phyloP scores from a whole-genome alignment of 2,797 vertebrate species.

The Aldrovandia affinis region DNA sequence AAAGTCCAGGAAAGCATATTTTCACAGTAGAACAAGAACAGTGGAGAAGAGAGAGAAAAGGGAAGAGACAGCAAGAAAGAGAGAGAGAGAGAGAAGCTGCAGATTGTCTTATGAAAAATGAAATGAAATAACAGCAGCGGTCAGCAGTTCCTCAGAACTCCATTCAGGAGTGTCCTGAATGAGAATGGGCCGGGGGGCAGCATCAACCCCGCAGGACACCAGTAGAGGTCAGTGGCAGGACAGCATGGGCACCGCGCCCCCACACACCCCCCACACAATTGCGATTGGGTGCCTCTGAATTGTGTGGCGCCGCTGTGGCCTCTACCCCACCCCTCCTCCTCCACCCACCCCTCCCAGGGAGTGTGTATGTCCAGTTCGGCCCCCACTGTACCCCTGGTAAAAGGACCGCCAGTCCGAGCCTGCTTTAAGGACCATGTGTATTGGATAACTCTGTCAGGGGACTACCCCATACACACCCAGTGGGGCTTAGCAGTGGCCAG shows the following conservation, averaged over 20 bases:
- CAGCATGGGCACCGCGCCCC: neutral
- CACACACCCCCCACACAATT: neutral
- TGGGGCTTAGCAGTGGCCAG: neutral
- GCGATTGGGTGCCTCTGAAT: neutral
- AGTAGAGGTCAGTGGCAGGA: neutral
- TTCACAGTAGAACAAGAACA: too few relatives aligned
- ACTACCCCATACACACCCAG: neutral
- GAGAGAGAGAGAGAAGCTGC: conserved; percentile 35
- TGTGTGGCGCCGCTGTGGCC: neutral
- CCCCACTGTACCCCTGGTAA: neutral
- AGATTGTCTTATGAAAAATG: neutral
- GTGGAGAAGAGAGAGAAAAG: conserved; percentile 20
- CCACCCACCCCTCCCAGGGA: neutral
- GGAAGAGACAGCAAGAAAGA: conserved; percentile 36
- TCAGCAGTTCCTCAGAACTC: neutral
- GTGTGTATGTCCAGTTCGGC: neutral
- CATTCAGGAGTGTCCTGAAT: conserved; percentile 23
- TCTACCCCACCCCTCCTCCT: neutral
- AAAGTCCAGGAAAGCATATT: too few relatives aligned
- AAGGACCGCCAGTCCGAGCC: neutral
- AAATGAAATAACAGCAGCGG: neutral
- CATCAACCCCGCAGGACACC: neutral
- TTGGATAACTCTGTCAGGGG: neutral
- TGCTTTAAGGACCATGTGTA: neutral
- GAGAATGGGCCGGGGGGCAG: neutral